These are phyloP conservation scores for Hirtodrosophila duncani DNA, from an alignment of 2,888 invertebrate species.

Conservation along the genomic window DNA sequence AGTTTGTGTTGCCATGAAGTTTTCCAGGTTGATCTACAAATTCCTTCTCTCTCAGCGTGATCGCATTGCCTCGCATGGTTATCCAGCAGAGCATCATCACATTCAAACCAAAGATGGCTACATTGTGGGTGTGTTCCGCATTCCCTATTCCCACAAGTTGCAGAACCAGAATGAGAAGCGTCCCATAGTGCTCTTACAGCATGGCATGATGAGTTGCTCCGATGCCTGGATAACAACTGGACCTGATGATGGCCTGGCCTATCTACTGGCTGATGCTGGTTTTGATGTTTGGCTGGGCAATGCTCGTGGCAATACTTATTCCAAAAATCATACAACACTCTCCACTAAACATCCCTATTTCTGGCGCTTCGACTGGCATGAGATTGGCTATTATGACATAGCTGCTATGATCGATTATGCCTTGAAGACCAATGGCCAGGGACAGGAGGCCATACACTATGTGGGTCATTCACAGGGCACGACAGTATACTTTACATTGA, in stretches of 20 bases:
- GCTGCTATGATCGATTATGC: conserved; percentile 67
- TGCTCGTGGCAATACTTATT: conserved; percentile 65
- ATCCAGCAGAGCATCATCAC: conserved; percentile 84
- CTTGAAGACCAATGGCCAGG: conserved; percentile 48
- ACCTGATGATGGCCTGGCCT: conserved; percentile 59
- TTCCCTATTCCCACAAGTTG: conserved; percentile 61
- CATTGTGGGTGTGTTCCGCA: conserved; percentile 66
- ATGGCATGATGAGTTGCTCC: conserved; percentile 67
- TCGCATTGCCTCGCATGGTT: conserved; percentile 78
- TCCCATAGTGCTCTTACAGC: conserved; percentile 80
- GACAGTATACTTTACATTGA: conserved; percentile 58
- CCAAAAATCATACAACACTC: conserved; percentile 46
- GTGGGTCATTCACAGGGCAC: conserved; percentile 75
- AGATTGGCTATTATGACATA: conserved; percentile 85
- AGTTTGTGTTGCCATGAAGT: background rate
- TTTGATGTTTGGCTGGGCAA: conserved; percentile 76
- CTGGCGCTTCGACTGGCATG: conserved; percentile 86
- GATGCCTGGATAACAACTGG: conserved; percentile 70
- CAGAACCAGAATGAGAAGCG: conserved; percentile 47
- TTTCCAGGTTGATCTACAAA: background rate
- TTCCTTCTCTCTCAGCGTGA: conserved; percentile 32
- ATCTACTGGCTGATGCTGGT: conserved; percentile 70
- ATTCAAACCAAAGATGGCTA: conserved; percentile 70
- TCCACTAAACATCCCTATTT: conserved; percentile 47
- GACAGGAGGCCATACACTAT: conserved; percentile 64